Evolutionary conservation across 2,888 invertebrate genomes (phyloP), one percentile per base, ranked within the genome.

Genomic region (Chironomus riparius): DNA sequence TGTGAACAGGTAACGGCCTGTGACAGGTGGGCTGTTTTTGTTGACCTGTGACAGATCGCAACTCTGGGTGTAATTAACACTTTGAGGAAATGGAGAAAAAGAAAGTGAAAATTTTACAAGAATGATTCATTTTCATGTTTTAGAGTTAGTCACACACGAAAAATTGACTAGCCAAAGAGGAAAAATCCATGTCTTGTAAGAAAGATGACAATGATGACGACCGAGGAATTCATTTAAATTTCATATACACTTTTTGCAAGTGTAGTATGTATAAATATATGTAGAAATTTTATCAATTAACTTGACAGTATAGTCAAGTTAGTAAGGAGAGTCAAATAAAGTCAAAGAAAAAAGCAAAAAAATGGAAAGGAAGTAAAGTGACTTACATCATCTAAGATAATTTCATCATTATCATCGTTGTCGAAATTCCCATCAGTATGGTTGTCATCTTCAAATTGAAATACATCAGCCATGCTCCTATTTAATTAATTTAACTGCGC

Each of bases 391-490:
- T 93, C 92, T 18, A 70, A 13, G n/a, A 48, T 22, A 79, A 90
- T 86, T 82, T 93, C 93, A 83, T 95, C 92, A 83, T 91, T 91
- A 87, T 97, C 97, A 83, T 96, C 65, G 13, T 18, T 95, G 80
- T 94, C 92, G 69, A 83, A 83, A 78, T 83, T 83, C 76, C 86
- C 86, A 81, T 92, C 93, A 82, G 92, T 91, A 83, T 92, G 91
- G 82, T 88, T 90, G 82, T 91, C 91, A 82, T 91, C 90, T 86
- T 97, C 96, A 85, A 97, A 90, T 88, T 95, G 95, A 85, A 97
- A 96, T 84, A 96, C 92, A 85, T 93, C 95, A 84, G 92, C 92
- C 91, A 92, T 92, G 81, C 80, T 84, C 62, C 13, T 18, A 7
- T 62, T 62, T 21, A 65, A 24, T 65, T 65, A 21, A 22, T 65